These are phyloP conservation scores for Anser brachyrhynchus DNA, from an alignment of 2,113 vertebrate genomes.

Conservation along the genomic window DNA sequence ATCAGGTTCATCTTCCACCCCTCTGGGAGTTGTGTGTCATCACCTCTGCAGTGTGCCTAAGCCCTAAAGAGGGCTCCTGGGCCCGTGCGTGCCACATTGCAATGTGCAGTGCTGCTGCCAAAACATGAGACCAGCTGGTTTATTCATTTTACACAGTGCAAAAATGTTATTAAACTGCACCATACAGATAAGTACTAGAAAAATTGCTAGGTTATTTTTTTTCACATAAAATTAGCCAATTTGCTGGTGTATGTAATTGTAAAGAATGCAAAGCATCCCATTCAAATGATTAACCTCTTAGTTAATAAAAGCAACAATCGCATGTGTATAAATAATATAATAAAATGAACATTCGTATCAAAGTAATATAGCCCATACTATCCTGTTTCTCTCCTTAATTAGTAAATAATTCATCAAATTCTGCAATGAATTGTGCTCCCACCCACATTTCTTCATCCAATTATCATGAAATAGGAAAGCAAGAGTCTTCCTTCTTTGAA, in stretches of 20 bases:
- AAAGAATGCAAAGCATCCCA: slow-evolving; percentile 75
- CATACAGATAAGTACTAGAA: slow-evolving; percentile 77
- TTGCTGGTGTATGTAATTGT: slow-evolving; percentile 76
- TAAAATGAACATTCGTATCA: slow-evolving; percentile 75
- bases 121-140: slow-evolving; percentile 32
- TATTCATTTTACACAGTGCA: slow-evolving; percentile 71
- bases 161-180: slow-evolving; percentile 78
- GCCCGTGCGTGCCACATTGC: neutral
- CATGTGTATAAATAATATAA: slow-evolving; percentile 80
- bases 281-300: slow-evolving; percentile 85
- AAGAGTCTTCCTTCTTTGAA: slow-evolving; percentile 62
- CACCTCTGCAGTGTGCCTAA: slow-evolving; percentile 16
- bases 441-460: slow-evolving; percentile 80
- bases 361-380: slow-evolving; percentile 69
- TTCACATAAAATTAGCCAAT: slow-evolving; percentile 79
- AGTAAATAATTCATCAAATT: slow-evolving; percentile 83
- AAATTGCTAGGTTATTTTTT: slow-evolving; percentile 75
- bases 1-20: neutral
- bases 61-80: neutral
- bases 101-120: slow-evolving; percentile 22
- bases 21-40: neutral
- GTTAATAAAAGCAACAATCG: slow-evolving; percentile 82
- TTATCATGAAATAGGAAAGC: slow-evolving; percentile 80
- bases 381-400: slow-evolving; percentile 75
- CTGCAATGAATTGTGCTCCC: slow-evolving; percentile 76